These are phyloP conservation scores for Pachycephala philippinensis DNA, from an alignment of 2,113 vertebrate genomes.

Conservation along the genomic window DNA sequence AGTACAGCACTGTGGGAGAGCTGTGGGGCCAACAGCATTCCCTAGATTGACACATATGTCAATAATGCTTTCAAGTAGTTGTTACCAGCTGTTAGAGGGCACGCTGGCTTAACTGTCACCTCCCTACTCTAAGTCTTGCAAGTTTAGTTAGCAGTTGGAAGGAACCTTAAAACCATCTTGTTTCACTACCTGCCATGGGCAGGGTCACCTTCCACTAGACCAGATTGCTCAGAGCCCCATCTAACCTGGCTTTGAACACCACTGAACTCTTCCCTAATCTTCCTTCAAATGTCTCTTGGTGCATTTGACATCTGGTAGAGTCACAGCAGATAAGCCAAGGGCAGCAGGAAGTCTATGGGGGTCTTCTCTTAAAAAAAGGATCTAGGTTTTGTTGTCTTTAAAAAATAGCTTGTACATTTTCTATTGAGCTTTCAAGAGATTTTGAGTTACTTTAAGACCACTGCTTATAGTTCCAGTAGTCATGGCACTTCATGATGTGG, in stretches of 20 bases:
- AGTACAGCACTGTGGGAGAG: neutral
- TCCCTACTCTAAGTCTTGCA: neutral
- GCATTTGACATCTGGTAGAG: neutral
- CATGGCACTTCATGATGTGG: neutral
- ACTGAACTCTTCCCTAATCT: neutral
- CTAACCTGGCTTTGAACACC: neutral
- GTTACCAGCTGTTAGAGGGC: neutral
- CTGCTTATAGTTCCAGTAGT: neutral
- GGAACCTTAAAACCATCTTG: neutral
- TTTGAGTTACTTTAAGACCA: neutral
- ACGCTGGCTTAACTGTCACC: neutral
- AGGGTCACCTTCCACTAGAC: neutral
- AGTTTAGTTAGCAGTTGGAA: neutral
- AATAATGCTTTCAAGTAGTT: neutral
- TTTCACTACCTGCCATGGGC: neutral
- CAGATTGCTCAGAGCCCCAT: neutral
- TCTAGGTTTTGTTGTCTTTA: neutral
- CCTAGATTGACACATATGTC: accelerated
- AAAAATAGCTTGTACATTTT: neutral
- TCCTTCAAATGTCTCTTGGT: neutral
- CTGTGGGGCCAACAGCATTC: neutral
- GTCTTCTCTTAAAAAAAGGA: neutral
- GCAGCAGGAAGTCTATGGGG: neutral
- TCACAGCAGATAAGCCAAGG: neutral
- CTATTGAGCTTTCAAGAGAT: neutral